Evolutionary conservation across 2,888 invertebrate genomes (phyloP).

Genomic region (Watsonalla cultraria): DNA sequence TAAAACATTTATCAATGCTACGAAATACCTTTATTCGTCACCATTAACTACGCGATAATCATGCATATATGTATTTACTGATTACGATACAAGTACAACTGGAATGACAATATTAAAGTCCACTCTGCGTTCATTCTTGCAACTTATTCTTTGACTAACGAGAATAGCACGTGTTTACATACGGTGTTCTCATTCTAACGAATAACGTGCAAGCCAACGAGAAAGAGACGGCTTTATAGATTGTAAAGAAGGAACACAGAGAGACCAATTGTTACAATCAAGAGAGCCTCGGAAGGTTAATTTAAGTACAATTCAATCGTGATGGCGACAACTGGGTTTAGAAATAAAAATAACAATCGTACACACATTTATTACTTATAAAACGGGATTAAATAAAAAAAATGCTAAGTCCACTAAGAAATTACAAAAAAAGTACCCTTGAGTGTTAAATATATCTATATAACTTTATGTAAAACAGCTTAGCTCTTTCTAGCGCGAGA

Average conservation of each 20-base stretch:
- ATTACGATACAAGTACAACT: conserved; percentile 21
- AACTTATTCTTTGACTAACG: background rate
- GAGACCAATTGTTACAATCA: conserved; percentile 11
- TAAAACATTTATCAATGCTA: conserved; percentile 39
- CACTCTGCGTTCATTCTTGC: background rate
- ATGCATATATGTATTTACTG: conserved; percentile 25
- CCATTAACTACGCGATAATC: conserved; percentile 32
- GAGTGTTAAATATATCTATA: background rate
- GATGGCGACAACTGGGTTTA: conserved; percentile 7
- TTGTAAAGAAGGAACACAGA: conserved; percentile 2
- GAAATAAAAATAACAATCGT: conserved; percentile 17
- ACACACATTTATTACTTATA: conserved; percentile 34
- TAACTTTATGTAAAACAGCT: too few relatives aligned
- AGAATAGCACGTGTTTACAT: too few relatives aligned
- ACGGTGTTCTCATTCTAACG: too few relatives aligned
- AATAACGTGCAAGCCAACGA: too few relatives aligned
- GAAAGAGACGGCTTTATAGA: too few relatives aligned
- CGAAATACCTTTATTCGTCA: conserved; percentile 50
- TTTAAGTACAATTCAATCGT: conserved; percentile 49
- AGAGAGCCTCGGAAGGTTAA: conserved; percentile 45
- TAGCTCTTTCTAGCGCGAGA: background rate
- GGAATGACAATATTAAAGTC: conserved; percentile 35
- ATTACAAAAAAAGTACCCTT: conserved; percentile 31
- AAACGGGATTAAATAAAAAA: conserved; percentile 31
- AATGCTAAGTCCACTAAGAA: conserved; percentile 20